These are phyloP conservation scores for Sitophilus oryzae DNA, from an alignment of 1,140 invertebrate species.

Conservation along the genomic window DNA sequence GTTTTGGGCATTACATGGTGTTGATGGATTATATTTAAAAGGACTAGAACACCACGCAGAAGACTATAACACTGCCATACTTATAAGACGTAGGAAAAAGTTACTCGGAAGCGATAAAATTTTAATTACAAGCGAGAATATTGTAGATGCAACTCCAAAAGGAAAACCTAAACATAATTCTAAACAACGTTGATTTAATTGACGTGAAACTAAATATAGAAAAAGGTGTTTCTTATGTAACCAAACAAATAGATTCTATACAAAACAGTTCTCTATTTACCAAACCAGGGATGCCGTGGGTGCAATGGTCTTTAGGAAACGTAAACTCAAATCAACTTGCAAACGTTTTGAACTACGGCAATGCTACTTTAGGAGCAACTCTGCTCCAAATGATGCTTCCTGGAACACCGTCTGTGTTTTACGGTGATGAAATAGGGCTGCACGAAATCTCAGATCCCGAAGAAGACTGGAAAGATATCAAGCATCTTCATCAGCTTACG, in stretches of 20 bases:
- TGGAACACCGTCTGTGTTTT: slow-evolving; percentile 73
- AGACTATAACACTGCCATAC: slow-evolving; percentile 44
- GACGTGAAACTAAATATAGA: slow-evolving; percentile 60
- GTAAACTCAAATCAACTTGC: slow-evolving; percentile 55
- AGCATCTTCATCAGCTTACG: slow-evolving; percentile 57
- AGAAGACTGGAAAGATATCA: slow-evolving; percentile 55
- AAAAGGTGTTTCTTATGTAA: slow-evolving; percentile 52
- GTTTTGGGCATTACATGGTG: slow-evolving; percentile 60
- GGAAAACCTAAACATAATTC: slow-evolving; percentile 46
- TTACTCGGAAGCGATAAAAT: slow-evolving; percentile 55
- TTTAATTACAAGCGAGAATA: slow-evolving; percentile 59
- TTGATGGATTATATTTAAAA: slow-evolving; percentile 78
- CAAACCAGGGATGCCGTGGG: slow-evolving; percentile 60
- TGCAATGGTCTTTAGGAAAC: slow-evolving; percentile 70
- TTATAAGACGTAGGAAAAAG: slow-evolving; percentile 60
- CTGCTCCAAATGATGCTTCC: slow-evolving; percentile 69
- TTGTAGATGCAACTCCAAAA: slow-evolving; percentile 48
- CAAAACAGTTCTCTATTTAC: slow-evolving; percentile 54
- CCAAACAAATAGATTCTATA: slow-evolving; percentile 51
- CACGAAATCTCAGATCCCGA: slow-evolving; percentile 46
- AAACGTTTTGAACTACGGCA: slow-evolving; percentile 46
- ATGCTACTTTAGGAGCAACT: slow-evolving; percentile 58
- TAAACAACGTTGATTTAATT: slow-evolving; percentile 62
- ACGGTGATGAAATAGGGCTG: slow-evolving; percentile 71
- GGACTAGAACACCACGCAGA: slow-evolving; percentile 50